Percentiles rank a stretch among this genome's conserved stretches.
These are phyloP conservation scores for Enteromius treurensis DNA, from an alignment of 2,797 vertebrate genomes.

Conservation along the genomic window DNA sequence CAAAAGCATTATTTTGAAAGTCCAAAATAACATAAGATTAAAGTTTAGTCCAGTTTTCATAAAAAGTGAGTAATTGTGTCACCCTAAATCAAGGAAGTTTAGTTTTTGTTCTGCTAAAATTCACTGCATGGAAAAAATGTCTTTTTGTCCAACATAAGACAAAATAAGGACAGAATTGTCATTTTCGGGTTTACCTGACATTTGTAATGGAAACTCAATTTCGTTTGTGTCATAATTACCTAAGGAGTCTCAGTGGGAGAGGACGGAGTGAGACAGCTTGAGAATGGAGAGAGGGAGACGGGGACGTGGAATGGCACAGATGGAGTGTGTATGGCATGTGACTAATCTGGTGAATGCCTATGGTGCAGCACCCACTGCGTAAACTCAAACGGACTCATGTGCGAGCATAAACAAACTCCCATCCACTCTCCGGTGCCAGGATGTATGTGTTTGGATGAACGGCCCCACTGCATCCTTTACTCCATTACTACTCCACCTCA, in stretches of 20 bases:
- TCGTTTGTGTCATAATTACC: slow-evolving; percentile 28
- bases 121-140: background rate
- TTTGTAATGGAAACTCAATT: slow-evolving; percentile 37
- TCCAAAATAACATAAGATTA: background rate
- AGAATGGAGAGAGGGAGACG: slow-evolving; percentile 49
- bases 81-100: background rate
- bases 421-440: slow-evolving; percentile 10
- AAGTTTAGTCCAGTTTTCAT: background rate
- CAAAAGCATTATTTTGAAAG: slow-evolving; percentile 7
- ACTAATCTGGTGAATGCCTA: slow-evolving; percentile 56
- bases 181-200: background rate
- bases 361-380: slow-evolving; percentile 52
- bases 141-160: background rate
- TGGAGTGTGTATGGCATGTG: slow-evolving; percentile 53
- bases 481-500: background rate
- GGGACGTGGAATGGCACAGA: slow-evolving; percentile 46
- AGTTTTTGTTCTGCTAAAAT: background rate
- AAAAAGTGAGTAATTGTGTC: background rate
- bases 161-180: background rate
- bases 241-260: slow-evolving; percentile 36
- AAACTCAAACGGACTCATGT: slow-evolving; percentile 29
- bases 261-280: slow-evolving; percentile 56
- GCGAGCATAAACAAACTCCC: slow-evolving; percentile 47
- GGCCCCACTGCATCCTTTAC: slow-evolving; percentile 2
- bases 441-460: background rate